These are phyloP conservation scores for Notiomystis cincta DNA, from an alignment of 2,113 vertebrate species.

Conservation along the genomic window DNA sequence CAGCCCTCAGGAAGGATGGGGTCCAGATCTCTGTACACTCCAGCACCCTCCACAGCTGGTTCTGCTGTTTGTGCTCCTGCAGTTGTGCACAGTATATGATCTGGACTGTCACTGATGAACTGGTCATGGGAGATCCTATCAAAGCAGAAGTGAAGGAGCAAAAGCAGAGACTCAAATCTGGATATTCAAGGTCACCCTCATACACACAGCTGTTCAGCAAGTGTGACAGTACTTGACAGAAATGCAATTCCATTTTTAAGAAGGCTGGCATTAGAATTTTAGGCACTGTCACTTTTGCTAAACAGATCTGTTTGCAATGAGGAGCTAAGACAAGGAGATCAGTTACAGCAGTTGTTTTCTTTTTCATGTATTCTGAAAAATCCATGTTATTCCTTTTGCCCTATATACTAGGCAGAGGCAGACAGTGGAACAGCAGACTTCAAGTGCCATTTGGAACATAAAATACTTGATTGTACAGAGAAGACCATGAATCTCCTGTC, in stretches of 20 bases:
- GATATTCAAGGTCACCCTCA: slow-evolving; percentile 52
- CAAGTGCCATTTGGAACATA: neutral
- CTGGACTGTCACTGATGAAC: neutral
- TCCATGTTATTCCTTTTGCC: neutral
- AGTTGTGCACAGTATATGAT: neutral
- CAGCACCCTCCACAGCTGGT: neutral
- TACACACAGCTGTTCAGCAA: neutral
- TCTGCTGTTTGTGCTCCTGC: neutral
- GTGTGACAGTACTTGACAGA: slow-evolving; percentile 36
- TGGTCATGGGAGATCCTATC: neutral
- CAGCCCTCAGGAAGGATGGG: neutral
- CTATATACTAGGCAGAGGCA: neutral
- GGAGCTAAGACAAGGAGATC: slow-evolving; percentile 23
- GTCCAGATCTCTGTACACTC: neutral
- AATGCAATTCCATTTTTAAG: slow-evolving; percentile 25
- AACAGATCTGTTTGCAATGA: neutral
- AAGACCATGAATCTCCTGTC: neutral
- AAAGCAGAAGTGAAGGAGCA: neutral
- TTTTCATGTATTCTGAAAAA: slow-evolving; percentile 27
- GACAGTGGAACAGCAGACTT: neutral
- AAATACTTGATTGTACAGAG: neutral
- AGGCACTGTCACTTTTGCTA: slow-evolving; percentile 19
- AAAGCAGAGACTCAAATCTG: neutral
- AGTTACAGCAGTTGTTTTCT: neutral
- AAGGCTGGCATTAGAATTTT: slow-evolving; percentile 26